Percentiles rank a stretch among this genome's conserved stretches.
Conservation (phyloP, 2,113 vertebrate species). For the Gymnocephalus cernua region DNA sequence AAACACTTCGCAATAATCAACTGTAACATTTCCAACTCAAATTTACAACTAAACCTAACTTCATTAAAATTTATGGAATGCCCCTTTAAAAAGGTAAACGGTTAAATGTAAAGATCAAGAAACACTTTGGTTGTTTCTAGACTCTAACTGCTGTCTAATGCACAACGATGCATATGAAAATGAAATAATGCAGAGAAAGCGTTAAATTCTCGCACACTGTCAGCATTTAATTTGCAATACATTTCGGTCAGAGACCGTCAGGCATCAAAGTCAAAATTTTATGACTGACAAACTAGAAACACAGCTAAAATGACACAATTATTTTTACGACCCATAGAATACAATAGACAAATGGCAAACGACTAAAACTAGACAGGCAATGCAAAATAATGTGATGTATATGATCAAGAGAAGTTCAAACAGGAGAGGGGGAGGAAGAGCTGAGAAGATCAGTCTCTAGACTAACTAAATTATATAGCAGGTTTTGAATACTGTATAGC, state of each 20-base stretch:
- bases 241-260: background rate
- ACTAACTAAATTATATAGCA: background rate
- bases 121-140: background rate
- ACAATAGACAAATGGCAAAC: background rate
- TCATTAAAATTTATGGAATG: background rate
- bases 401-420: too few relatives aligned
- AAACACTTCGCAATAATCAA: background rate
- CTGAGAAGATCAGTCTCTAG: background rate
- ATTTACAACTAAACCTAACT: background rate
- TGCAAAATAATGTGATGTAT: too few relatives aligned
- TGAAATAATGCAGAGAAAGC: background rate
- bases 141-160: background rate
- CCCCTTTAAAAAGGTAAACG: background rate
- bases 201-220: background rate
- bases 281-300: background rate
- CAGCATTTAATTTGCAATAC: background rate
- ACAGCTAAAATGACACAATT: too few relatives aligned
- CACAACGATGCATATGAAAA: background rate
- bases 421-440: background rate
- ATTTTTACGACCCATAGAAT: background rate
- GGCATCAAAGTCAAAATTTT: background rate
- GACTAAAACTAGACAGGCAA: too few relatives aligned
- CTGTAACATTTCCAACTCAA: background rate
- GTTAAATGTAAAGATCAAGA: background rate
- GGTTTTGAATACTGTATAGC: background rate